These are phyloP conservation scores for Alethe diademata DNA, from an alignment of 2,113 vertebrate genomes.

Conservation along the genomic window DNA sequence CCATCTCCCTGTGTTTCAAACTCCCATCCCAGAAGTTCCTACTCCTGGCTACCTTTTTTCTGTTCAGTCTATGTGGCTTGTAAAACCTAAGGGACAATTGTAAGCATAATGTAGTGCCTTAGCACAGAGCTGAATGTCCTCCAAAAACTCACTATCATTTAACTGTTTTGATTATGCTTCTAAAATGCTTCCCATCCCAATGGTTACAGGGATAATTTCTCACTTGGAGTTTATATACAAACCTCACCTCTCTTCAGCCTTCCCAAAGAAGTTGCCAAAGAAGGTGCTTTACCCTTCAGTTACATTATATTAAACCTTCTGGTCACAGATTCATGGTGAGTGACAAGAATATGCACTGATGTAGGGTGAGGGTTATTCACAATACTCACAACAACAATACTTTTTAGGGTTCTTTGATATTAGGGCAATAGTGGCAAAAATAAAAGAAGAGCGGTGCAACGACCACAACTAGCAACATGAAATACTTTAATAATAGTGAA, in stretches of 20 bases:
- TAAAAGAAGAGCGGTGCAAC: no score
- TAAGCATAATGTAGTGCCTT: neutral
- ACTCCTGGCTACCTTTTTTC: neutral
- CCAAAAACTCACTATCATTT: neutral
- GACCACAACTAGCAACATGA: no score
- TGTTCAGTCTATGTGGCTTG: neutral
- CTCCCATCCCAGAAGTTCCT: neutral
- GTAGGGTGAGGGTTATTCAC: no score
- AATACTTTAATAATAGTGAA: no score
- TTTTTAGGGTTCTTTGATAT: no score
- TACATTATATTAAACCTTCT: neutral
- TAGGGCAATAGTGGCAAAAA: no score
- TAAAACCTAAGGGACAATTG: neutral
- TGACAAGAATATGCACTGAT: neutral
- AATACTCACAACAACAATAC: no score
- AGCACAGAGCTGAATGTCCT: neutral
- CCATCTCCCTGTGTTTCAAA: neutral
- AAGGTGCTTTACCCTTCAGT: neutral
- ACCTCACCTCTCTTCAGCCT: neutral
- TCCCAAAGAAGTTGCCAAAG: rapidly evolving
- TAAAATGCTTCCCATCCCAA: neutral
- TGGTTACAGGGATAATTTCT: neutral
- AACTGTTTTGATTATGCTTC: neutral
- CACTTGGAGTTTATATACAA: neutral
- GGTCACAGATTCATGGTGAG: neutral